Base-by-base conservation (phyloP, 2,113 vertebrate genomes). In the Deroptyus accipitrinus region DNA sequence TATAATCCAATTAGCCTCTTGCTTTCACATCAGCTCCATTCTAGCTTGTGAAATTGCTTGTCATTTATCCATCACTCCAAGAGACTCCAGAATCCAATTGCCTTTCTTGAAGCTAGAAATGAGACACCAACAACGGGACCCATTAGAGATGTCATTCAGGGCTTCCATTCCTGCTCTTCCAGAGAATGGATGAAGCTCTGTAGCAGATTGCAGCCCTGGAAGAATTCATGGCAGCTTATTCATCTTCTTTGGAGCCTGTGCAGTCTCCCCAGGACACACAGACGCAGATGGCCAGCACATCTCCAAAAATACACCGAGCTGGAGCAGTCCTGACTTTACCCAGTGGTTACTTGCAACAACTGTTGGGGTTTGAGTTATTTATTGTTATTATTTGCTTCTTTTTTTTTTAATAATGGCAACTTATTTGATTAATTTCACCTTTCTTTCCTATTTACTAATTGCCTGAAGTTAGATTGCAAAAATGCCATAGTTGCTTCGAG, bases 61-160 rank as follows among this genome's bases (percentile, higher is more conserved):
- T 93, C 90, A 88, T 79, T 91, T 91, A 79, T 88, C 93, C 80
- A 86, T 94, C 93, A 79, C 33, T 85, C 70, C 67, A 41, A 91
- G 66, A 91, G 76, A 62, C 51, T 93, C 81, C 83, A 81, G 44
- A 61, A 88, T 86, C 72, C 80, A 78, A 55, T 86, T 74, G 55
- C 62, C 33, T 46, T 74, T 86, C 67, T 51, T 24, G 35, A 75
- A 91, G 80, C 44, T 51, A 91, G 61, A 74, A 82, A 55, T 37
- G 44, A 82, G 75, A 85, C 70, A 62, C 33, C 35, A 91, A 70
- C 70, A 86, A 55, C 35, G 64, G 55, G n/a, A 63, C 23, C 59
- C 54, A 52, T 73, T 73, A 82, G 19, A 70, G 62, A 42, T 91
- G 92, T 70, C 66, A 70, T 27, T 69, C 76, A 42, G 80, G 41